These are phyloP conservation scores for Urosaurus nigricauda DNA, from an alignment of 2,797 vertebrate species.

Conservation along the genomic window DNA sequence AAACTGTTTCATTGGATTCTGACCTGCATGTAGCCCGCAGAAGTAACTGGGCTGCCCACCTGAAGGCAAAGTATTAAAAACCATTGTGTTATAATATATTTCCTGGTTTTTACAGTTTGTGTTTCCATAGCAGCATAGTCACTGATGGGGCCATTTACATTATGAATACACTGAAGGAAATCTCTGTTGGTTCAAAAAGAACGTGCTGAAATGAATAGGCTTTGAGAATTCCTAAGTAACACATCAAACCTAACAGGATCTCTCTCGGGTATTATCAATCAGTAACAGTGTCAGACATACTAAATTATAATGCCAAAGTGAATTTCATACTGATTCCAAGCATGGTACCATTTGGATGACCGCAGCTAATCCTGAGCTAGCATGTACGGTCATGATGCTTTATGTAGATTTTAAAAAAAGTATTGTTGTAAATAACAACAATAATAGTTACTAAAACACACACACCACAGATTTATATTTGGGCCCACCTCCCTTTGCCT, in stretches of 20 bases:
- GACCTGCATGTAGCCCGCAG: neutral
- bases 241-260: neutral
- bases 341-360: fast-evolving
- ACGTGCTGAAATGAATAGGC: neutral
- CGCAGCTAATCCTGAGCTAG: neutral
- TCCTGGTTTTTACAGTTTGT: neutral
- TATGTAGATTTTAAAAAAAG: neutral
- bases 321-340: neutral
- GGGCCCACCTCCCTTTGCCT: neutral
- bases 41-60: neutral
- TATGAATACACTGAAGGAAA: neutral
- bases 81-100: too few species aligned
- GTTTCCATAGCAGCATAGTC: neutral
- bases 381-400: neutral
- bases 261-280: neutral
- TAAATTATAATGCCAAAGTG: neutral
- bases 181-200: neutral
- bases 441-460: neutral
- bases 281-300: neutral
- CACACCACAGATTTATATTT: neutral
- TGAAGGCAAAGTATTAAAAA: neutral
- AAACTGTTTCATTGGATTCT: neutral
- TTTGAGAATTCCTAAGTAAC: neutral
- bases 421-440: neutral
- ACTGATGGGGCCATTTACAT: neutral